Conservation (phyloP, 1,140 invertebrate species). For the Apis cerana region DNA sequence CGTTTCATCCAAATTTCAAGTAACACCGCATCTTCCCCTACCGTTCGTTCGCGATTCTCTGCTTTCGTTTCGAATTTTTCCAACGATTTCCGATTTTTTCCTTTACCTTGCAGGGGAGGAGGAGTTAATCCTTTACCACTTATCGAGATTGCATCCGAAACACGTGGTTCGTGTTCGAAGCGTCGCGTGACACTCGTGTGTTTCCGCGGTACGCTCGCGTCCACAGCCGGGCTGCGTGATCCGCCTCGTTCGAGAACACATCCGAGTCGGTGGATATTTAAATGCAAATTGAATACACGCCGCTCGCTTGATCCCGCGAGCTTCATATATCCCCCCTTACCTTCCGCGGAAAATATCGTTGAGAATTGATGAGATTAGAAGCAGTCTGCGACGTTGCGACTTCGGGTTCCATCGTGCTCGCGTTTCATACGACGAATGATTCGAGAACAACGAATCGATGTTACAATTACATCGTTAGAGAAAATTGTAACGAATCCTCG, state of each 20-base stretch:
- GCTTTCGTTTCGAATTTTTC: too few relatives aligned
- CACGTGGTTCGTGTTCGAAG: not conserved
- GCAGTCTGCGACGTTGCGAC: conserved; percentile 44
- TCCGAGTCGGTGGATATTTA: conserved; percentile 60
- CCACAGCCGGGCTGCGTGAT: not conserved
- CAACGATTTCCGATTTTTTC: too few relatives aligned
- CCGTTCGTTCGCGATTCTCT: too few relatives aligned
- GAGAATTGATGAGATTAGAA: too few relatives aligned
- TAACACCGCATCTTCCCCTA: too few relatives aligned
- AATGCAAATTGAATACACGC: conserved; percentile 73
- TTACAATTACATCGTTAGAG: too few relatives aligned
- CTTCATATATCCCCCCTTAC: not conserved
- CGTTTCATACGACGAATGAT: too few relatives aligned
- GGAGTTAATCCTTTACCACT: not conserved
- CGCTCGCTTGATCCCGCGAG: conserved; percentile 31
- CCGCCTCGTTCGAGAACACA: conserved; percentile 11
- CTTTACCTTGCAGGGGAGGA: too few relatives aligned
- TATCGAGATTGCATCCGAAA: conserved; percentile 12
- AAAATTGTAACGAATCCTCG: too few relatives aligned
- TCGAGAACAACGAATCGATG: not conserved
- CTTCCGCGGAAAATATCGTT: conserved; percentile 45
- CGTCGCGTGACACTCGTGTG: not conserved
- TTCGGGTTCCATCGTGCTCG: not conserved
- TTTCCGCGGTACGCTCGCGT: not conserved
- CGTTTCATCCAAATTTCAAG: too few relatives aligned